Evolutionary conservation across 2,797 vertebrate species (phyloP).

Genomic region (Aselliscus stoliczkanus): DNA sequence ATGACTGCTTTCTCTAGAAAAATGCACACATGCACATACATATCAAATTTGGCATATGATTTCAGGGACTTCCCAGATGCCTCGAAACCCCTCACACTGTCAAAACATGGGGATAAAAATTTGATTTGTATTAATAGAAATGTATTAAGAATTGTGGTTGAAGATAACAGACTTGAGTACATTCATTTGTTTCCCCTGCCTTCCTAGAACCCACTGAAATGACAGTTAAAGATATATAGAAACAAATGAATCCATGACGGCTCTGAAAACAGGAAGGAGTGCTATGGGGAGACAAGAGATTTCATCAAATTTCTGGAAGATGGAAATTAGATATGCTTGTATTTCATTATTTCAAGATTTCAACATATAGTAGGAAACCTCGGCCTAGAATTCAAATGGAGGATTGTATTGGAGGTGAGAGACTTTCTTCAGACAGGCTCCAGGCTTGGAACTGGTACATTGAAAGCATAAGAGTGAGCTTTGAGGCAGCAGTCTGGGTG

Average conservation of each 20-base stretch:
- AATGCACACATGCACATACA: background rate
- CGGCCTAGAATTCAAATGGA: background rate
- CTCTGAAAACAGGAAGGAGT: slow-evolving; percentile 18
- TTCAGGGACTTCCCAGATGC: background rate
- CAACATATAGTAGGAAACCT: background rate
- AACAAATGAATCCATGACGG: background rate
- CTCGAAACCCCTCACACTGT: background rate
- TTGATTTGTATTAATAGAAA: slow-evolving; percentile 31
- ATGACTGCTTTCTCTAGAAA: background rate
- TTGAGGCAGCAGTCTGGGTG: background rate
- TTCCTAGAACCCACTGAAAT: slow-evolving; percentile 36
- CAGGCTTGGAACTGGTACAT: background rate
- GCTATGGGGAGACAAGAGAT: background rate
- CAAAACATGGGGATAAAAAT: background rate
- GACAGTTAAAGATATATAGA: background rate
- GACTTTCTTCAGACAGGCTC: background rate
- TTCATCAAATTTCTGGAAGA: background rate
- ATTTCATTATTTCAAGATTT: background rate
- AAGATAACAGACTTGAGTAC: background rate
- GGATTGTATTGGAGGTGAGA: background rate
- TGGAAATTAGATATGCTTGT: background rate
- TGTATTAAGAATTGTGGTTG: slow-evolving; percentile 22
- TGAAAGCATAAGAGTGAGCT: background rate
- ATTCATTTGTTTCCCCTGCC: background rate
- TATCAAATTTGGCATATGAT: background rate